Evolutionary conservation across 2,113 vertebrate genomes (phyloP).

Genomic region (Elaphurus davidianus): DNA sequence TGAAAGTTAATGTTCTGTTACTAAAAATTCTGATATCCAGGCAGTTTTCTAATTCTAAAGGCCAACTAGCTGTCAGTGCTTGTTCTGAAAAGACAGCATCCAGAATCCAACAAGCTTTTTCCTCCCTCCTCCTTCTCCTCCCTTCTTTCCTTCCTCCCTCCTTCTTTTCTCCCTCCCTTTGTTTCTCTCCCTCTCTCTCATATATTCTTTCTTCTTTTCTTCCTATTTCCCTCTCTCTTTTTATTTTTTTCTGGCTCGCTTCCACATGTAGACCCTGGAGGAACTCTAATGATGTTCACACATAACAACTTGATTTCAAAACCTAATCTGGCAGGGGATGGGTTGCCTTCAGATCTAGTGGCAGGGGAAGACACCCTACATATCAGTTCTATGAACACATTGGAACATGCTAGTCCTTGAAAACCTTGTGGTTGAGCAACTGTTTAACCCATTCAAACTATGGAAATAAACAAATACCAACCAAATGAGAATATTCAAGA

Average conservation of each 20-base stretch:
- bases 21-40: constrained; percentile 29
- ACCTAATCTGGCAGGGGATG: neutral
- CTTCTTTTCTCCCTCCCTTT: neutral
- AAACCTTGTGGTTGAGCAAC: neutral
- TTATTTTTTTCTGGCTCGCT: neutral
- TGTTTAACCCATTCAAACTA: neutral
- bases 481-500: neutral
- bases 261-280: neutral
- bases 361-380: neutral
- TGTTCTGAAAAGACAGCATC: neutral
- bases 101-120: neutral
- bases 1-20: constrained; percentile 45
- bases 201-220: neutral
- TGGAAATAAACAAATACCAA: constrained; percentile 11
- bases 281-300: neutral
- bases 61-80: neutral
- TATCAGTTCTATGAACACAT: neutral
- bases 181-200: neutral
- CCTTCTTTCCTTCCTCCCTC: neutral
- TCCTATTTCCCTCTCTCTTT: neutral
- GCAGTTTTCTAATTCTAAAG: constrained; percentile 23
- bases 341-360: neutral
- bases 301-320: neutral
- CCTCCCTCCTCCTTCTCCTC: neutral
- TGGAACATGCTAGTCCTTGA: neutral